Base-by-base conservation (phyloP, 2,888 invertebrate genomes). In the Hanleya hanleyi region DNA sequence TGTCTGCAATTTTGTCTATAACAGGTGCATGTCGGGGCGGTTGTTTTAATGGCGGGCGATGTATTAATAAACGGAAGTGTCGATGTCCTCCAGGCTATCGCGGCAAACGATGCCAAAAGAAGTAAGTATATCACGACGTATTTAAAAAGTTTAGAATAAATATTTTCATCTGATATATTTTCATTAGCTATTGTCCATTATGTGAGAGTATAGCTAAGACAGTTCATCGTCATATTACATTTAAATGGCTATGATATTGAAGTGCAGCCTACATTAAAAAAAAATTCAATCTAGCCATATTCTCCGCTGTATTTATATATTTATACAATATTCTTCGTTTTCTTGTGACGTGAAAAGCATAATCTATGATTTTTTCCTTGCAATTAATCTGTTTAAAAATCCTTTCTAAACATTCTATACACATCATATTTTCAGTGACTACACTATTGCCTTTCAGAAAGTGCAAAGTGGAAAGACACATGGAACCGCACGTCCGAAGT, bases 21-120 rank as follows among this genome's bases (percentile, higher is more conserved):
- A 7, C 90, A 96, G 96, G 95, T n/a, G 95, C 95, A 91, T 96
- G 96, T 90, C 94, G 96, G 77, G 95, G 96, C 84, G 96, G 96
- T 0, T 98, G 97, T 89, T 92, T 96, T 80, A 97, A 97, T 90
- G 96, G 96, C 7, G 97, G 97, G 0, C 94, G 95, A 75, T 98
- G 97, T 89, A 94, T 94, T 84, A 96, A 96, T 57, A 95, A 95
- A 74, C 97, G 97, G 91, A 94, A 95, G 88, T 97, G 97, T 90
- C 94, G 95, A 77, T 97, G 97, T 91, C 95, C 95, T 1, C 92
- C 93, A 51, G 96, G 96, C 9, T 94, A 95, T 82, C 93, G 94
- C 77, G 97, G 97, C 15, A 94, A 96, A 91, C 96, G 97, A 91
- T 97, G 97, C 91, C 97, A 97, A 92, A 80, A 95, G 47, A 81